Evolutionary conservation across 2,888 invertebrate species (phyloP).

Genomic region (Apamea epomidion): DNA sequence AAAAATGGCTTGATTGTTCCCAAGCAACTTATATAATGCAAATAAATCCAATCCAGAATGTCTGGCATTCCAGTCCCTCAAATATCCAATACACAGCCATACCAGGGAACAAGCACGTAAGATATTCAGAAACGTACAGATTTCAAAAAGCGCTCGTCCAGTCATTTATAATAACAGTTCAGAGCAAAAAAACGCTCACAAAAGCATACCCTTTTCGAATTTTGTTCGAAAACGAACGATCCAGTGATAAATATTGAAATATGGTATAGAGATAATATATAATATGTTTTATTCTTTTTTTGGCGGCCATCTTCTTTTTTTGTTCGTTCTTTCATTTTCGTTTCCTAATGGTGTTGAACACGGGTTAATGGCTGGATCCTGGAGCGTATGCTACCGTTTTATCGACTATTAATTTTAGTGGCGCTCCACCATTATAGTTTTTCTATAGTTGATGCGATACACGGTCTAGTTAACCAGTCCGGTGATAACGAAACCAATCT

Average conservation of each 20-base stretch:
- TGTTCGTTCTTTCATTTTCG: slow-evolving; percentile 71
- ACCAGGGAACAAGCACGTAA: slow-evolving; percentile 62
- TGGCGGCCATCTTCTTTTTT: slow-evolving; percentile 63
- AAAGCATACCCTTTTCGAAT: slow-evolving; percentile 81
- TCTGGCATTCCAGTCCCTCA: slow-evolving; percentile 36
- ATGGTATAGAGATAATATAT: slow-evolving; percentile 85
- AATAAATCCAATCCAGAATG: slow-evolving; percentile 26
- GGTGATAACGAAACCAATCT: slow-evolving; percentile 52
- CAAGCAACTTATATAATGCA: slow-evolving; percentile 5
- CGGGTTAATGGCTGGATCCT: slow-evolving; percentile 80
- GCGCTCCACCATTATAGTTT: slow-evolving; percentile 54
- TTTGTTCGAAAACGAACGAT: slow-evolving; percentile 89
- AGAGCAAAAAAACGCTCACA: slow-evolving; percentile 72
- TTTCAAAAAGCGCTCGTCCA: slow-evolving; percentile 78
- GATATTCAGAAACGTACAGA: slow-evolving; percentile 82
- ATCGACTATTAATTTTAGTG: slow-evolving; percentile 84
- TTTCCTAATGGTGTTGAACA: slow-evolving; percentile 82
- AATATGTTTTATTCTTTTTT: slow-evolving; percentile 81
- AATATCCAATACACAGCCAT: slow-evolving; percentile 25
- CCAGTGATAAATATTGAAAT: slow-evolving; percentile 90
- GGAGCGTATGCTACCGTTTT: slow-evolving; percentile 85
- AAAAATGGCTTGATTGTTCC: slow-evolving; percentile 12
- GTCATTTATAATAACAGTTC: slow-evolving; percentile 87
- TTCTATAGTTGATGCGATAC: neutral
- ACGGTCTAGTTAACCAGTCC: slow-evolving; percentile 17